Evolutionary conservation across 2,797 vertebrate genomes (phyloP), one percentile per base, ranked within the genome.

Genomic region (Leuciscus waleckii): DNA sequence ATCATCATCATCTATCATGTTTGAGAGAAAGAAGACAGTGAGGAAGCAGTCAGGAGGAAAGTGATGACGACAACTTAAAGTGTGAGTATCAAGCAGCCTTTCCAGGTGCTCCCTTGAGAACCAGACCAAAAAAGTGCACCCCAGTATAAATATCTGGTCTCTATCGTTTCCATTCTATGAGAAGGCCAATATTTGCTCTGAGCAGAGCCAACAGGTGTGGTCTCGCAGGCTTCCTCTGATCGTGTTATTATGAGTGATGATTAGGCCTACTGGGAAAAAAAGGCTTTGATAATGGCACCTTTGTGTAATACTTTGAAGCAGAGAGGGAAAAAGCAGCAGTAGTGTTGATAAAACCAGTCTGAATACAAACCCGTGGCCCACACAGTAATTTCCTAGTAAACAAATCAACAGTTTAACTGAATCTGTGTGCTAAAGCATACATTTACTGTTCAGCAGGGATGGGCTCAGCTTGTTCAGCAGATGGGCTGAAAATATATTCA

Each of bases 281-380:
- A 5, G 11, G 39, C 77, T 73, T 79, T 85, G 84, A 85, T 85
- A 85, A 80, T 79, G 56, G 32, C 69, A 65, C 84, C 84, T 79
- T 67, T 85, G 84, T 85, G 84, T 85, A 85, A 79, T 80, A 63
- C 78, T 67, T 80, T 74, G 32, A 80, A 85, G 69, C 69, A 54
- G 56, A 85, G 54, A 46, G 77, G 83, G 84, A 51, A 85, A 80
- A 80, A 85, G 39, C 84, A 73, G 41, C 32, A 65, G 56, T 39
- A 11, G 69, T 85, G 84, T 85, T 85, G 54, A 80, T 85, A 79
- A 74, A 85, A 85, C 77, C 84, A 74, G 77, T 85, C 75, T 61
- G 29, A 43, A 78, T 83, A 84, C 82, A 84, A 78, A 78, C 65
- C 73, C 29, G 58, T 19, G 56, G 29, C 58, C 81, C 32, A 17